These are phyloP conservation scores for Drosophila antonietae DNA, from an alignment of 2,888 invertebrate species.

Conservation along the genomic window DNA sequence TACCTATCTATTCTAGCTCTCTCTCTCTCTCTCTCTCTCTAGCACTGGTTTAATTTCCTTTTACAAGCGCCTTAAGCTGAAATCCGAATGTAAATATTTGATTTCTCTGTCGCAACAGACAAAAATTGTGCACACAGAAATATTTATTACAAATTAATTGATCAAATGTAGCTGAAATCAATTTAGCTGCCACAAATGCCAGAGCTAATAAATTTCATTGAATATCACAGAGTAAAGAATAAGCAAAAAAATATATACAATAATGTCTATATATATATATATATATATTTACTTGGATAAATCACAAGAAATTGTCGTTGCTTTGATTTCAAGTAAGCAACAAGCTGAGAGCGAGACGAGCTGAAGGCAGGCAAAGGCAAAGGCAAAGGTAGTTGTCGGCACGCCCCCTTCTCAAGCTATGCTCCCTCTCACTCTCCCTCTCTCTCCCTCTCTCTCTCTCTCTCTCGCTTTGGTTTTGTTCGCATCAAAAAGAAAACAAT, in stretches of 20 bases:
- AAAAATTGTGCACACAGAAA: slow-evolving; percentile 14
- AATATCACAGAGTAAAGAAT: background rate
- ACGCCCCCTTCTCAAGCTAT: background rate
- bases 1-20: too few species aligned
- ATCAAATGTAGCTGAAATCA: slow-evolving; percentile 35
- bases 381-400: background rate
- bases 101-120: background rate
- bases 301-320: slow-evolving; percentile 32
- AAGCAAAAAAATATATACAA: background rate
- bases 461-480: background rate
- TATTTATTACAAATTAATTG: slow-evolving; percentile 44
- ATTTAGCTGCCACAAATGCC: slow-evolving; percentile 27
- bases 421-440: background rate
- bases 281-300: slow-evolving; percentile 41
- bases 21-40: background rate
- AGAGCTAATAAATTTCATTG: slow-evolving; percentile 46
- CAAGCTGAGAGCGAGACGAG: background rate
- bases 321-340: slow-evolving; percentile 31
- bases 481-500: slow-evolving; percentile 31
- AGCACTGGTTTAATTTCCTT: background rate
- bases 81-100: slow-evolving; percentile 32
- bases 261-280: background rate
- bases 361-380: background rate
- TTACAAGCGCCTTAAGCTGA: slow-evolving; percentile 5
- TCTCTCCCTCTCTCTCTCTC: background rate